Conservation (phyloP, 2,888 invertebrate species). For the Agrochola litura region DNA sequence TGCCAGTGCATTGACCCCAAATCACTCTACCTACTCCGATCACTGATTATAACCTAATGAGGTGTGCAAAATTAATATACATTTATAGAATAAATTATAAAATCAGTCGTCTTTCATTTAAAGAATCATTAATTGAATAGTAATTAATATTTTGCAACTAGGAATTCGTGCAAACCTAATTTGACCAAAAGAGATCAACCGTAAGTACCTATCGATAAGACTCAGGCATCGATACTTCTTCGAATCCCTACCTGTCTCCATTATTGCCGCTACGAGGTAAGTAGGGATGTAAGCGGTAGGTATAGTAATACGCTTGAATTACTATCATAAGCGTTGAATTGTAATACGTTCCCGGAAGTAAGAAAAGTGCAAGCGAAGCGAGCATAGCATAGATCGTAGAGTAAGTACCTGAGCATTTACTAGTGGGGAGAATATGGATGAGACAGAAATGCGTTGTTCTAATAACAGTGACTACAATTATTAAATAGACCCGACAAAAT, state of each 20-base stretch:
- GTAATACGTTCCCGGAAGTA: not conserved
- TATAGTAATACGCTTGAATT: conserved; percentile 7
- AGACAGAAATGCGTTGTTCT: not conserved
- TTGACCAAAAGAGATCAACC: too few relatives aligned
- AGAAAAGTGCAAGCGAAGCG: not conserved
- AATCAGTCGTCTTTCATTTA: too few relatives aligned
- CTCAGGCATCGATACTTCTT: conserved; percentile 4
- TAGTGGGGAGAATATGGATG: not conserved
- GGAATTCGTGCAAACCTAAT: too few relatives aligned
- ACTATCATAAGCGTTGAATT: not conserved
- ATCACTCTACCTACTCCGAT: too few relatives aligned
- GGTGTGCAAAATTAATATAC: too few relatives aligned
- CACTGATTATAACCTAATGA: too few relatives aligned
- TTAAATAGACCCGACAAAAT: too few relatives aligned
- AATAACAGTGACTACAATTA: not conserved
- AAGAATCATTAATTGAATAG: too few relatives aligned
- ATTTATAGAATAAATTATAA: too few relatives aligned
- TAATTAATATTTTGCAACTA: too few relatives aligned
- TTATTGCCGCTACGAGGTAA: not conserved
- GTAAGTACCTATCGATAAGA: not conserved
- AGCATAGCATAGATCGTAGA: not conserved
- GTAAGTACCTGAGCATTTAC: not conserved
- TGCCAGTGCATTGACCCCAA: too few relatives aligned
- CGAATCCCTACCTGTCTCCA: not conserved
- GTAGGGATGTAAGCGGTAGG: conserved; percentile 6